These are phyloP conservation scores for Leptarthrus brevirostris DNA, from an alignment of 2,888 invertebrate genomes.

Conservation along the genomic window DNA sequence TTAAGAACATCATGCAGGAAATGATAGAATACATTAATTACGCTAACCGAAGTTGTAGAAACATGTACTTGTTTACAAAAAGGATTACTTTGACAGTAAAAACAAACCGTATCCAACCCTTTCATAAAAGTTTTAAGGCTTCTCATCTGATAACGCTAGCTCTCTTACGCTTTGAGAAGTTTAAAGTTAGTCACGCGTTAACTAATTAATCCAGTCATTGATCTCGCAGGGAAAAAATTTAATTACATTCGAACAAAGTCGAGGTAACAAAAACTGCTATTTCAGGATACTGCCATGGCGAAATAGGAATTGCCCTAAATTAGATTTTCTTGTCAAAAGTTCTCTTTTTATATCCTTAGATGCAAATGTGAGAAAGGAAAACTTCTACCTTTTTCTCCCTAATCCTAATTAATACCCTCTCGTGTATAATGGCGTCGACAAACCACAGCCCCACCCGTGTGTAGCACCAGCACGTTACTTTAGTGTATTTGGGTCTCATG, in stretches of 20 bases:
- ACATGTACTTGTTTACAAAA: too few relatives aligned
- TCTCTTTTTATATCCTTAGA: conserved; percentile 11
- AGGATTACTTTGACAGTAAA: too few relatives aligned
- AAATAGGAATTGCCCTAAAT: conserved; percentile 41
- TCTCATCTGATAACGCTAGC: too few relatives aligned
- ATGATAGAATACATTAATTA: too few relatives aligned
- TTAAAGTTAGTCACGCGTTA: too few relatives aligned
- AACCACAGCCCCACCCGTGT: conserved; percentile 7
- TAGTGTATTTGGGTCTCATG: not conserved
- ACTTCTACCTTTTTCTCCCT: conserved; percentile 3
- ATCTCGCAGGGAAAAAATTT: conserved; percentile 41
- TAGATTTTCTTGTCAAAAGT: conserved; percentile 49
- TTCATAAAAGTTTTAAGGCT: too few relatives aligned
- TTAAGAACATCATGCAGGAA: too few relatives aligned
- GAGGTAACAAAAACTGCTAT: conserved; percentile 37
- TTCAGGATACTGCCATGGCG: not conserved
- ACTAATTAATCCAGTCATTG: conserved; percentile 48
- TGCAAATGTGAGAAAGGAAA: not conserved
- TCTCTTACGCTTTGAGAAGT: too few relatives aligned
- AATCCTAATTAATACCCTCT: conserved; percentile 52
- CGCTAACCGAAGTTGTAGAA: too few relatives aligned
- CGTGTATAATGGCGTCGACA: conserved; percentile 49
- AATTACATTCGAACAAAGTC: conserved; percentile 44
- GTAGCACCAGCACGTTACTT: not conserved
- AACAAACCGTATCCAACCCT: too few relatives aligned